These are phyloP conservation scores for Dipodomys stephensi DNA, from an alignment of 2,113 vertebrate species.

Conservation along the genomic window DNA sequence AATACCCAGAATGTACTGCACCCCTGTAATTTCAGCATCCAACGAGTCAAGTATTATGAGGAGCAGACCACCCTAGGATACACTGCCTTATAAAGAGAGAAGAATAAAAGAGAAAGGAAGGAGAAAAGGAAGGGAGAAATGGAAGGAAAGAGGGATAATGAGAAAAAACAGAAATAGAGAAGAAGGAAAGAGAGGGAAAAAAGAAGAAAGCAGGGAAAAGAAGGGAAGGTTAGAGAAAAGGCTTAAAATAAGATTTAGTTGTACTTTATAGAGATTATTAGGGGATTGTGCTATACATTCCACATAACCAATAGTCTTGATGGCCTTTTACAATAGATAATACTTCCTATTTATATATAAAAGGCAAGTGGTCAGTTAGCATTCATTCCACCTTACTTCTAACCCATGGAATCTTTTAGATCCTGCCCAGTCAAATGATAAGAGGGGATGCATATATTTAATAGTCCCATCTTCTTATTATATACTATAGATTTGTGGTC, in stretches of 20 bases:
- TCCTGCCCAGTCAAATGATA: background rate
- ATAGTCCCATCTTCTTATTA: background rate
- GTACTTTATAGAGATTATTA: background rate
- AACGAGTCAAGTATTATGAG: no score
- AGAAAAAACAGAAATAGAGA: no score
- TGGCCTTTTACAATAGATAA: background rate
- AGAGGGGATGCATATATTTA: background rate
- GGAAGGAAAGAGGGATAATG: no score
- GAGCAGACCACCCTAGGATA: no score
- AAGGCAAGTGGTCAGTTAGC: background rate
- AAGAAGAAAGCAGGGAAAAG: no score
- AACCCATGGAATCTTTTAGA: background rate
- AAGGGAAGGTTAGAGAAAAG: background rate
- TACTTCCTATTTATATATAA: background rate
- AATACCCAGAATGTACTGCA: no score
- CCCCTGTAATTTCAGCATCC: no score
- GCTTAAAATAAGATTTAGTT: background rate
- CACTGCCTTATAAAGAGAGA: no score
- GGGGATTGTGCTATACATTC: background rate
- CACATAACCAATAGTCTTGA: background rate
- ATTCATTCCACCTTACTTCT: background rate
- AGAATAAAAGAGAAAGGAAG: no score
- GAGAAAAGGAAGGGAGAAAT: no score
- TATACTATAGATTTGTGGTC: background rate
- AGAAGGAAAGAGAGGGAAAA: no score